Percentiles rank a stretch among this genome's conserved stretches.
These are phyloP conservation scores for Orycteropus afer DNA, from an alignment of 2,113 vertebrate genomes.

Conservation along the genomic window DNA sequence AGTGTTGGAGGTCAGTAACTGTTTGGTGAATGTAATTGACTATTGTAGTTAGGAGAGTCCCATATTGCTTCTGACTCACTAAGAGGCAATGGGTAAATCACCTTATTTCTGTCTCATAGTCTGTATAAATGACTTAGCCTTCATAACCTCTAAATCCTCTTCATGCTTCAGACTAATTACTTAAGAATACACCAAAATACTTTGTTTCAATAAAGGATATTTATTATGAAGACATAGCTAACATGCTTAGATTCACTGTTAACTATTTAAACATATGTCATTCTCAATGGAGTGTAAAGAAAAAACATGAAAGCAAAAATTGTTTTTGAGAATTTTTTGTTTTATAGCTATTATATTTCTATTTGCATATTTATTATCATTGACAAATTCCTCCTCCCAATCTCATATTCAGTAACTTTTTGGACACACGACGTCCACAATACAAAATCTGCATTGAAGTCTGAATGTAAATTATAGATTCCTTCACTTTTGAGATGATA, in stretches of 20 bases:
- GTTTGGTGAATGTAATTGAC: background rate
- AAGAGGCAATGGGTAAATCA: background rate
- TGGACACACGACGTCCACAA: background rate
- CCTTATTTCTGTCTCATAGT: background rate
- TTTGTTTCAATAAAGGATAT: constrained; percentile 60
- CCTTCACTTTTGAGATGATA: constrained; percentile 14
- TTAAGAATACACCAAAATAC: constrained; percentile 15
- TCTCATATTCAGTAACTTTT: constrained; percentile 34
- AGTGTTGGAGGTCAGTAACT: background rate
- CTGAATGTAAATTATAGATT: constrained; percentile 16
- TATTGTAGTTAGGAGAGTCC: background rate
- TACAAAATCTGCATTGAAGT: constrained; percentile 44
- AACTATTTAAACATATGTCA: constrained; percentile 12
- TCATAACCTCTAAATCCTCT: background rate
- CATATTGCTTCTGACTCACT: background rate
- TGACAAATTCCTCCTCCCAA: background rate
- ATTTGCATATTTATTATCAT: background rate
- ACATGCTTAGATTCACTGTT: constrained; percentile 67
- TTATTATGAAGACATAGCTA: constrained; percentile 73
- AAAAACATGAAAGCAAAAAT: constrained; percentile 54
- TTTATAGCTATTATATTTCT: constrained; percentile 34
- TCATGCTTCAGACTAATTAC: background rate
- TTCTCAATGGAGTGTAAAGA: constrained; percentile 13
- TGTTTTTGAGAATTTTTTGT: constrained; percentile 53
- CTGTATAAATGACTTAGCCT: background rate